Evolutionary conservation across 2,113 vertebrate genomes (phyloP), one percentile per base, ranked within the genome.

Genomic region (Carlito syrichta): DNA sequence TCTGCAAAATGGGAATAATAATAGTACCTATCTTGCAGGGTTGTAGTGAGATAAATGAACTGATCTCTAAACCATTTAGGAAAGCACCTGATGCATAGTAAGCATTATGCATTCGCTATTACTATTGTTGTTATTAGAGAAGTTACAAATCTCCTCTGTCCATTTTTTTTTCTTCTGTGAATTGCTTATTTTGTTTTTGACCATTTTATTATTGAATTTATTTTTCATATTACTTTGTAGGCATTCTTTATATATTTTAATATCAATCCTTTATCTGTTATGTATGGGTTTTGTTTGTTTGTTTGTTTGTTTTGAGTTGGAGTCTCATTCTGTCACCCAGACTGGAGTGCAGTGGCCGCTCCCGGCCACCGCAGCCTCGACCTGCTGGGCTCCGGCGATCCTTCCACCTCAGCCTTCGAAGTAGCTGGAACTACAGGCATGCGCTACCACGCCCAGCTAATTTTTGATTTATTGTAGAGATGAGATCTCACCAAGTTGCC

Each of bases 81-180:
- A 79, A 81, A 66, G 30, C 14, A 54, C 69, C 76, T 81, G 38
- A 9, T 96, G 8, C 10, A 62, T 45, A 35, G 30, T 84, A 45
- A 91, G n/a, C 69, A 66, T 48, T 38, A 30, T 30, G 8, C 84
- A 52, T 48, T 78, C 56, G 48, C 66, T 85, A 0, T 52, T 63
- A 8, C 35, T 68, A 8, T 38, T 78, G 5, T 78, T 96, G 6
- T 68, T 66, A 8, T 73, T 40, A 85, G 3, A 89, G 19, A 91
- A 69, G 48, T 91, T 71, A 4, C 35, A 54, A n/a, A 74, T 91
- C 40, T 90, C 56, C 1, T 62, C 3, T 69, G 5, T 88, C 48
- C 40, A 43, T 85, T 93, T 58, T 76, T 73, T 87, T 95, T 86
- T 91, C 52, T 92, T 78, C 43, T 50, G 6, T 93, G 43, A 87